phyloP scores from a whole-genome alignment of 2,797 vertebrate genomes.

The Enteromius treurensis region DNA sequence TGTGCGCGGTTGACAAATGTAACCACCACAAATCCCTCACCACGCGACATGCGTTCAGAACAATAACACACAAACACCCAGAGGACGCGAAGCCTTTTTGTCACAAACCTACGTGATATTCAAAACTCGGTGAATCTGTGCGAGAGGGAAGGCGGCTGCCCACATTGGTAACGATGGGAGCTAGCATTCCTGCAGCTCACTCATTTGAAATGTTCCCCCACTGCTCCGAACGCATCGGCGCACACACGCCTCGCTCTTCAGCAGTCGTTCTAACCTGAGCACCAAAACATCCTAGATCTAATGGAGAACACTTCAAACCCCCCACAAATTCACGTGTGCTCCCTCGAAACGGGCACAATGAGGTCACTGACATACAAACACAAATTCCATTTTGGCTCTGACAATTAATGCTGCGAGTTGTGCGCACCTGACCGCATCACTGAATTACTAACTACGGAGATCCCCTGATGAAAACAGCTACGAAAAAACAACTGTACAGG shows the following conservation, averaged over 20 bases:
- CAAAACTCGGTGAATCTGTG: slow-evolving; percentile 13
- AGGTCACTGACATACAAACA: slow-evolving; percentile 49
- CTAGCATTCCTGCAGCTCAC: slow-evolving; percentile 75
- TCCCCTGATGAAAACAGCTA: slow-evolving; percentile 7
- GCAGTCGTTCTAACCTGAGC: slow-evolving; percentile 7
- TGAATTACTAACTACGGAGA: slow-evolving; percentile 38
- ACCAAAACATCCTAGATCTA: background rate
- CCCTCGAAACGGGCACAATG: slow-evolving; percentile 9
- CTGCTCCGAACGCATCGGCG: slow-evolving; percentile 72
- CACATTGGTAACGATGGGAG: slow-evolving; percentile 70
- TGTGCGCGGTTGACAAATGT: slow-evolving; percentile 4
- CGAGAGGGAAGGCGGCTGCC: slow-evolving; percentile 38
- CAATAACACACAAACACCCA: slow-evolving; percentile 20
- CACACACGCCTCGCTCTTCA: background rate
- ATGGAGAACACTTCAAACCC: background rate
- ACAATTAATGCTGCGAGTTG: background rate
- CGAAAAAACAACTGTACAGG: background rate
- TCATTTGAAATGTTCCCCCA: slow-evolving; percentile 72
- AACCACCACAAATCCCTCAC: slow-evolving; percentile 28
- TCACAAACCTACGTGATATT: slow-evolving; percentile 18
- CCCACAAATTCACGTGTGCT: background rate
- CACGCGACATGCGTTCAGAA: slow-evolving; percentile 21
- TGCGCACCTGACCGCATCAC: background rate
- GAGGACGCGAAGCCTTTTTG: slow-evolving; percentile 14
- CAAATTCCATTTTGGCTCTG: slow-evolving; percentile 26